Evolutionary conservation across 2,888 invertebrate species (phyloP), one percentile per base, ranked within the genome.

Genomic region (Sesamia inferens): DNA sequence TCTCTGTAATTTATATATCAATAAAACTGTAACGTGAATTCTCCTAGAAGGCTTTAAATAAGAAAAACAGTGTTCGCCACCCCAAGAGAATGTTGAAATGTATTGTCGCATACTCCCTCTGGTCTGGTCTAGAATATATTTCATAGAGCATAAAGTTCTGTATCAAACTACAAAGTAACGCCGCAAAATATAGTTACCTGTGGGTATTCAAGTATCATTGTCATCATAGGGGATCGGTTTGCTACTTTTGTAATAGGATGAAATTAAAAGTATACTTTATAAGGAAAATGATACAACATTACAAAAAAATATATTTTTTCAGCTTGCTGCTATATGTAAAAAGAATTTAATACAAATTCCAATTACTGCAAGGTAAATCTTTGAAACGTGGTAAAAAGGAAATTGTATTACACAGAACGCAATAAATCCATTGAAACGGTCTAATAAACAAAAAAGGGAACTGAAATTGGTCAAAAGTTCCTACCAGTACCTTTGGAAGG

Each of bases 361-460:
- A 81, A 76, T 79, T 82, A 64, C 71, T 59, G 68, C 63, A 67
- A 79, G 65, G 64, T 84, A 75, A 84, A 84, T 74, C 74, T 70
- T 71, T 63, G 65, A 71, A 74, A 68, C 72, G 63, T 78, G 70
- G 61, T 74, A 72, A 69, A 73, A 61, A 76, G 63, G 71, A 77
- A 76, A 74, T 76, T 76, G 76, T 82, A 59, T 83, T 74, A 81
- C 71, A 71, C 68, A 48, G 67, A 71, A 68, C 31, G 71, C 76
- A 65, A 85, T 78, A 83, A 81, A 76, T 81, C 64, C 66, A 74
- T 68, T 62, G 42, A 68, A 81, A 81, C 39, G 64, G 69, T 71
- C 62, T 67, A 78, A 69, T 68, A 69, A 73, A 82, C 74, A 84
- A 84, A 83, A 83, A 85, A 71, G 67, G 68, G 59, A 13, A 59